Base-by-base conservation (phyloP, 2,113 vertebrate species). In the Neotoma lepida region DNA sequence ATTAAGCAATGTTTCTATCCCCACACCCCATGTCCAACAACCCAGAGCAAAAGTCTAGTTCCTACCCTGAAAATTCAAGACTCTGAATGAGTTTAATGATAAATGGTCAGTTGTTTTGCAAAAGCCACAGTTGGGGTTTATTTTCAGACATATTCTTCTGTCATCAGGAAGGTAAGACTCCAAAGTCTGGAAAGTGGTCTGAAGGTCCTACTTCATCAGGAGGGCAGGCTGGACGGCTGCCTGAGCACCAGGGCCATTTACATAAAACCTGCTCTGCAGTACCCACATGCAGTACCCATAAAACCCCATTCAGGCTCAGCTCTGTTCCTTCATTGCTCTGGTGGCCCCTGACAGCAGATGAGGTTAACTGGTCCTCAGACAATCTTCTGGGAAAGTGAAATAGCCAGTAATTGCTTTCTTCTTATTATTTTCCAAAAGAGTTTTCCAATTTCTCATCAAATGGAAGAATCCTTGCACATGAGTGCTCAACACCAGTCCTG, bases 321-420 rank as follows among this genome's bases (percentile, higher is more conserved):
- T 88, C 8, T 49, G 24, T 64, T 46, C 0, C 26, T 28, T 95
- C 74, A 54, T 6, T 89, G 17, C 78, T 87, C 76, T 81, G 86
- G 66, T 26, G 1, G 26, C 82, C 10, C 68, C 35, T 85, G 13
- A 24, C 84, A 71, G 39, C 51, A 93, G 49, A 91, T 51, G 85
- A 88, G 13, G 93, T 91, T 76, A 89, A 20, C 30, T 89, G 39
- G 30, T 35, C 4, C 18, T 91, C 64, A 76, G 86, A 90, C 82
- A 73, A 61, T 61, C 56, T 93, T 95, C 26, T 92, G 56, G 41
- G 76, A 58, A 94, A 93, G 58, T 54, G 54, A 96, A 93, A 92
- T 51, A 87, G 15, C 35, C 86, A 91, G 49, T 82, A 92, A 89
- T 85, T 66, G 49, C 70, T 87, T 70, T 68, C 28, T 15, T 73